Conservation (phyloP, 2,888 invertebrate species). For the Lutraria lutraria region DNA sequence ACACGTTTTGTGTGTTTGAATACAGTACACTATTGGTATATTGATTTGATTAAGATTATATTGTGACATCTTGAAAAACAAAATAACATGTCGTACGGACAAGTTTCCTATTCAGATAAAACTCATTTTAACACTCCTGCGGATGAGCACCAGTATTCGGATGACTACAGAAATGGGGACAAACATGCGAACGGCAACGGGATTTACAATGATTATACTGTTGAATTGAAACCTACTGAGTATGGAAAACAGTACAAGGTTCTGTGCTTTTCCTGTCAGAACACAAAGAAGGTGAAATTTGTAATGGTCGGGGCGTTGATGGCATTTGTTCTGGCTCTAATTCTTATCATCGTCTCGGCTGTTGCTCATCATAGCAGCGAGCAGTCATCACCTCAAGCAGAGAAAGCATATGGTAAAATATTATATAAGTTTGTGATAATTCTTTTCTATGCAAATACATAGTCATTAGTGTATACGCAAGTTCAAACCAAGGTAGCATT, state of each 20-base stretch:
- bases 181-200: constrained; percentile 55
- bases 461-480: no score
- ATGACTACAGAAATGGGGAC: constrained; percentile 36
- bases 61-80: not conserved
- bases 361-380: constrained; percentile 25
- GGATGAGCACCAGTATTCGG: constrained; percentile 47
- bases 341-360: constrained; percentile 59
- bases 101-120: constrained; percentile 69
- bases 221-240: constrained; percentile 53
- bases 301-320: constrained; percentile 49
- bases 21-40: not conserved
- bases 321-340: constrained; percentile 47
- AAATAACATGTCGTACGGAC: constrained; percentile 53
- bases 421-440: not conserved
- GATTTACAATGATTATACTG: constrained; percentile 63
- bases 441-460: no score
- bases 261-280: constrained; percentile 65
- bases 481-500: no score
- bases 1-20: not conserved
- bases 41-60: not conserved
- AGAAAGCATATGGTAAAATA: constrained; percentile 40
- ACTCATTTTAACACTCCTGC: constrained; percentile 63
- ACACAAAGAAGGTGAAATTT: constrained; percentile 58
- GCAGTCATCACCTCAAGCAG: not conserved
- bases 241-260: constrained; percentile 61